Evolutionary conservation across 1,140 invertebrate species (phyloP).

Genomic region (Brachionus rotundiformis): DNA sequence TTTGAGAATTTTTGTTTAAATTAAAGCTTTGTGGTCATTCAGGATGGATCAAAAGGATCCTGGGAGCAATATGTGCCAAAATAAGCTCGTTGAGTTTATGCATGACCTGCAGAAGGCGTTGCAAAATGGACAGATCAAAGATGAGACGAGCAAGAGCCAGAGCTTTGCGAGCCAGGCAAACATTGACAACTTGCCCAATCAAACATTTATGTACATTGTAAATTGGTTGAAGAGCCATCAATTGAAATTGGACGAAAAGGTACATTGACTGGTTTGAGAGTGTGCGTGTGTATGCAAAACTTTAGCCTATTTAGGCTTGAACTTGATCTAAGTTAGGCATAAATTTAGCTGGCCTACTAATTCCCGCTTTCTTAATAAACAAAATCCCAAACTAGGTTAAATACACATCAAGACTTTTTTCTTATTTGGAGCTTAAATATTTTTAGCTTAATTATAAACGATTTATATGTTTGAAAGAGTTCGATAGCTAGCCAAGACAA

Average conservation of each 20-base stretch:
- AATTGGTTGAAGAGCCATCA: slow-evolving; percentile 20
- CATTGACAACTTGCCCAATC: slow-evolving; percentile 3
- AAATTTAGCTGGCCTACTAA: neutral
- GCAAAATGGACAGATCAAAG: neutral
- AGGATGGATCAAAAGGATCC: neutral
- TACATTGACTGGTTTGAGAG: neutral
- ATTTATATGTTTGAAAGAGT: neutral
- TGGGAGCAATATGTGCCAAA: neutral
- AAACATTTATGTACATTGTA: slow-evolving; percentile 34
- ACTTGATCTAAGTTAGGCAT: neutral
- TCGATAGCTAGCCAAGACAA: neutral
- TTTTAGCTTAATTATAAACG: neutral
- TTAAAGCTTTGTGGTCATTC: neutral
- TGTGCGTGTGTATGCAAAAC: neutral
- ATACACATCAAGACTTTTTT: neutral
- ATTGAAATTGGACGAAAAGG: neutral
- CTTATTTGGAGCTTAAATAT: neutral
- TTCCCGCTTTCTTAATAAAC: neutral
- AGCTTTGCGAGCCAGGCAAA: neutral
- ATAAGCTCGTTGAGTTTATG: slow-evolving; percentile 20
- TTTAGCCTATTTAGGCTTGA: neutral
- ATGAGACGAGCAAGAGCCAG: neutral
- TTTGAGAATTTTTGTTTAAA: neutral
- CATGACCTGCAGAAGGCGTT: neutral
- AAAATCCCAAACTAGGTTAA: slow-evolving; percentile 27